Evolutionary conservation across 2,888 invertebrate genomes (phyloP), one percentile per base, ranked within the genome.

Genomic region (Heliconius charithonia): DNA sequence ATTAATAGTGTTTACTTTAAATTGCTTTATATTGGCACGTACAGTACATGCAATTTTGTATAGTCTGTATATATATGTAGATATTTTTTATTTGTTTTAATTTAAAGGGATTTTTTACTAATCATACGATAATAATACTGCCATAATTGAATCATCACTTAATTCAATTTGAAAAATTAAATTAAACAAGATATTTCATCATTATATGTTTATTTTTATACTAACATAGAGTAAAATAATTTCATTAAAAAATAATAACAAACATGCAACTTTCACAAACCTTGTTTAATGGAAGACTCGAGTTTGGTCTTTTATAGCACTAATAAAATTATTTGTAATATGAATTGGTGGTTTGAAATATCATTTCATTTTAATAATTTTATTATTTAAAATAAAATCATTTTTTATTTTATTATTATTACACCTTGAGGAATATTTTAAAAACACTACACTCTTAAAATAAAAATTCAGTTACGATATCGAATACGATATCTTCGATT

Each of bases 241-340:
- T 56, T 29, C 3, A 29, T 56, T 56, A 29, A 71, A 56, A 70
- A 70, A 9, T 13, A 71, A 29, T 45, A 51, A 45, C 51, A 51
- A 70, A 45, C 59, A n/a, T 27, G 25, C 51, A 19, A 51, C 4
- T 25, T 51, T 72, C 32, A n/a, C 56, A 32, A 22, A 72, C 56
- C 13, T 72, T 72, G 22, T 72, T 59, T 77, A 81, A 67, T 82
- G 83, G 83, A 83, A 83, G 83, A 83, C 83, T 59, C 59, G 51
- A 56, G 75, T 76, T 82, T 81, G 79, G 80, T 81, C 80, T 63
- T 51, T 77, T 81, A 65, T n/a, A 73, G 37, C 12, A 65, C 13
- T 74, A 56, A n/a, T 72, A 29, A 69, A 69, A 16, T 25, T 29
- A 13, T 72, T 32, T 56, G 2, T 59, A n/a, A 6, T 7, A 59